phyloP scores from a whole-genome alignment of 2,113 vertebrate genomes.

The Odobenus rosmarus region DNA sequence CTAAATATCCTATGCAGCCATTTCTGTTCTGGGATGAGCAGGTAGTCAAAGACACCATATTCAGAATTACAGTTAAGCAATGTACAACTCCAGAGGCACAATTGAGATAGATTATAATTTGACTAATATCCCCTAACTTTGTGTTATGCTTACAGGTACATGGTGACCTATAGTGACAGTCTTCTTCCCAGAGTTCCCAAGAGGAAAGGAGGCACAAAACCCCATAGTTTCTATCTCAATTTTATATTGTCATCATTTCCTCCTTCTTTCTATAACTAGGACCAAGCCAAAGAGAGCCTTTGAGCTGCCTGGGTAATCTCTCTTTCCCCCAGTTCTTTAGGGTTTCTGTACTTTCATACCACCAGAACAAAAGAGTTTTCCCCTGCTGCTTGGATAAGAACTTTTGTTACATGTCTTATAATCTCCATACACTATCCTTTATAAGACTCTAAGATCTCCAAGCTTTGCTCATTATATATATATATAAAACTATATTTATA shows the following conservation, averaged over 20 bases:
- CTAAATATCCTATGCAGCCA: not conserved
- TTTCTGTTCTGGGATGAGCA: not conserved
- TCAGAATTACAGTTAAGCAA: not conserved
- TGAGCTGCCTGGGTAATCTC: not conserved
- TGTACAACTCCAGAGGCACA: not conserved
- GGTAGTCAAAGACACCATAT: not conserved
- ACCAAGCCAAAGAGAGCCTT: not conserved
- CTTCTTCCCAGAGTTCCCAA: not conserved
- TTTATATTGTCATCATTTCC: not conserved
- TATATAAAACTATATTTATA: not conserved
- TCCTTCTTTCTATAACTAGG: not conserved
- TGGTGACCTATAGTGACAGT: not conserved
- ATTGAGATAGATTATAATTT: not conserved
- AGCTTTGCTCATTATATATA: not conserved
- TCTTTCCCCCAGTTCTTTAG: not conserved
- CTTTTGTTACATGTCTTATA: not conserved
- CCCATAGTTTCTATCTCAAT: not conserved
- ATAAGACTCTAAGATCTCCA: not conserved
- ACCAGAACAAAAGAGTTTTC: not conserved
- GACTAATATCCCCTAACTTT: not conserved
- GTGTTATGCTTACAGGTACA: not conserved
- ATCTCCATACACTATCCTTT: not conserved
- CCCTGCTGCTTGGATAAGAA: not conserved
- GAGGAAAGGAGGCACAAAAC: not conserved
- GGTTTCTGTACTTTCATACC: not conserved